These are phyloP conservation scores for Planococcus citri DNA, from an alignment of 1,140 invertebrate genomes.

Conservation along the genomic window DNA sequence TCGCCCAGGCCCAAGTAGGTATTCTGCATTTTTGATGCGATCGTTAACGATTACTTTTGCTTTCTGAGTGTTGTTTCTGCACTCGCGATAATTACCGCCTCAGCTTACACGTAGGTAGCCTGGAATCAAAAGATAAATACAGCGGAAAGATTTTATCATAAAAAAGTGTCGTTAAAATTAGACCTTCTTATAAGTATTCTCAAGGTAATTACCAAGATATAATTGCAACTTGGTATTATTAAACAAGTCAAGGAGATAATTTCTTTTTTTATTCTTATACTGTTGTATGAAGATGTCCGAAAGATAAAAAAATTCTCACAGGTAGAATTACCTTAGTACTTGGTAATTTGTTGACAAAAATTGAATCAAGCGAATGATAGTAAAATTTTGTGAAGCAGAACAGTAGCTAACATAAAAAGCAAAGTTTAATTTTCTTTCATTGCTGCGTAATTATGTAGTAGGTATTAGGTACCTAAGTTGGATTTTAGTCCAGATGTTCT, in stretches of 20 bases:
- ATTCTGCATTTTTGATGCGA: too few species aligned
- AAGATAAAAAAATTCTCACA: constrained; percentile 8
- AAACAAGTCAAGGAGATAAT: too few species aligned
- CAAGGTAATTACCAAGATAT: not conserved
- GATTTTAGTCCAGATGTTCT: not conserved
- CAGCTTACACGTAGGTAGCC: too few species aligned
- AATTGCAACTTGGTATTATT: not conserved
- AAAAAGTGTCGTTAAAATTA: not conserved
- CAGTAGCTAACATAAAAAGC: not conserved
- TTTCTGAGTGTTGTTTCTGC: too few species aligned
- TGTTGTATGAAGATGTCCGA: not conserved
- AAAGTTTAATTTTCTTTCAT: not conserved
- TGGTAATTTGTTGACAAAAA: not conserved
- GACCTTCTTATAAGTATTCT: not conserved
- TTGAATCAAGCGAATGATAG: not conserved
- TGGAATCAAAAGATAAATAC: not conserved
- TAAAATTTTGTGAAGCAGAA: not conserved
- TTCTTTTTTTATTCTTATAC: too few species aligned
- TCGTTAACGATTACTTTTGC: too few species aligned
- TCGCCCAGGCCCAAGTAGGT: too few species aligned
- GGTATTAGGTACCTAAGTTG: too few species aligned
- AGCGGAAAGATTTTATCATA: not conserved
- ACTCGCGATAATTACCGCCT: too few species aligned
- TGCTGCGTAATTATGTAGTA: not conserved
- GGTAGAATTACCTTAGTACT: not conserved